A percentile compares a stretch with the other conserved stretches of the same genome.
phyloP scores from a whole-genome alignment of 2,888 invertebrate species.

The Drosophila austrosaltans region DNA sequence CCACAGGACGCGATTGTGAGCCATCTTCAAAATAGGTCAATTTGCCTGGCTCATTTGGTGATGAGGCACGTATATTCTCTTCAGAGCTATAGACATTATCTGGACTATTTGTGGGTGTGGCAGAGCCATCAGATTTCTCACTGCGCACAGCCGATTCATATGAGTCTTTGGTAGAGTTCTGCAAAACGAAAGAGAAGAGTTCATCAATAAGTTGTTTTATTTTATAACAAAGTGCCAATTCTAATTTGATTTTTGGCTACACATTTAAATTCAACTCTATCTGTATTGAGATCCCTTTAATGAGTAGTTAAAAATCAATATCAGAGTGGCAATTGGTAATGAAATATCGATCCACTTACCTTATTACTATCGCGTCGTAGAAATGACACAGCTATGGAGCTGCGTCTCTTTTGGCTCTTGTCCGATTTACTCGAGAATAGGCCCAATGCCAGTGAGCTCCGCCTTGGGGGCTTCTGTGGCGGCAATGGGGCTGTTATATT shows the following conservation, averaged over 20 bases:
- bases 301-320: neutral
- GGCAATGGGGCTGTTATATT: conserved; percentile 69
- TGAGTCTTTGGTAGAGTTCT: conserved; percentile 81
- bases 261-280: neutral
- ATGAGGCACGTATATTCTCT: conserved; percentile 80
- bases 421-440: conserved; percentile 80
- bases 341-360: conserved; percentile 63
- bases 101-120: conserved; percentile 72
- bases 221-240: neutral
- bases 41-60: conserved; percentile 80
- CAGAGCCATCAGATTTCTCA: conserved; percentile 82
- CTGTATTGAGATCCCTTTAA: neutral
- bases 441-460: conserved; percentile 82
- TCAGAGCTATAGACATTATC: conserved; percentile 79
- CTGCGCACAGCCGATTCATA: conserved; percentile 82
- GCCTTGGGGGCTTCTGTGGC: conserved; percentile 81
- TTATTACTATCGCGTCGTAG: conserved; percentile 82
- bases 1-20: conserved; percentile 66
- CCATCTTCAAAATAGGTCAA: conserved; percentile 80
- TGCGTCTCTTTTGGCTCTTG: conserved; percentile 82
- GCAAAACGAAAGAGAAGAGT: conserved; percentile 5
- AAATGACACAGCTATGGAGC: conserved; percentile 83
- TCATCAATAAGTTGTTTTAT: neutral
- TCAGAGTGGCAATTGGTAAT: neutral
- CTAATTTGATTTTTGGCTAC: neutral